Percentiles rank a stretch among this genome's conserved stretches.
Evolutionary conservation across 64 coral and sea anemone genomes (phyloP).

Genomic region (Actinia equina): DNA sequence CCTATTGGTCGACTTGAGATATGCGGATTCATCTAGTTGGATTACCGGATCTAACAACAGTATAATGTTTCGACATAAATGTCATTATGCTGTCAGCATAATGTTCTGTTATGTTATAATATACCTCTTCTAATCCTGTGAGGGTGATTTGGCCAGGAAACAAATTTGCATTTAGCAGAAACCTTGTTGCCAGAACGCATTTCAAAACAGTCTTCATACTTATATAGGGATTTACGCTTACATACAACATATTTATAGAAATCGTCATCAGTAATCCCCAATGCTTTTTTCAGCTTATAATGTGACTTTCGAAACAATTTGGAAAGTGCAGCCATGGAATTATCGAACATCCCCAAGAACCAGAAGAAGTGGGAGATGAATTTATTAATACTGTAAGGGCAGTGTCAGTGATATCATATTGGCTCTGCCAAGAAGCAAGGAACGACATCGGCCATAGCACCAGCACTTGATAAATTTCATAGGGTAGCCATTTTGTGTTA

Average conservation of each 20-base stretch:
- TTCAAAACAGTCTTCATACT: constrained; percentile 58
- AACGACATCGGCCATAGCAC: constrained; percentile 36
- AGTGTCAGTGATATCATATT: constrained; percentile 38
- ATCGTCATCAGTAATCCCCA: too few relatives aligned
- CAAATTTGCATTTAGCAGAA: constrained; percentile 52
- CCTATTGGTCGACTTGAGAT: too few relatives aligned
- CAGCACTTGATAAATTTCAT: background rate
- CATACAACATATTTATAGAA: too few relatives aligned
- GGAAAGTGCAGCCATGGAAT: constrained; percentile 26
- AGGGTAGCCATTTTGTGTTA: too few relatives aligned
- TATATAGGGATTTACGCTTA: constrained; percentile 24
- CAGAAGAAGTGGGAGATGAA: constrained; percentile 57
- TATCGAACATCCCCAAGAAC: constrained; percentile 44
- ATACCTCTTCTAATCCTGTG: constrained; percentile 49
- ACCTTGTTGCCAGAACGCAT: constrained; percentile 48
- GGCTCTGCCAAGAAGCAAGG: constrained; percentile 50
- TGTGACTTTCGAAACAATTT: constrained; percentile 20
- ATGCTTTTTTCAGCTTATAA: too few relatives aligned
- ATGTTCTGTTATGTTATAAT: too few relatives aligned
- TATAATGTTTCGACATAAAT: too few relatives aligned
- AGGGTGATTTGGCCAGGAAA: constrained; percentile 55
- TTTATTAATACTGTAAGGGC: constrained; percentile 50
- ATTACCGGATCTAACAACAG: too few relatives aligned
- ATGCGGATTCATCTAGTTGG: too few relatives aligned
- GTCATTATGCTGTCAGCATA: too few relatives aligned